Evolutionary conservation across 2,797 vertebrate species (phyloP), one percentile per base, ranked within the genome.

Genomic region (Mus minutoides): DNA sequence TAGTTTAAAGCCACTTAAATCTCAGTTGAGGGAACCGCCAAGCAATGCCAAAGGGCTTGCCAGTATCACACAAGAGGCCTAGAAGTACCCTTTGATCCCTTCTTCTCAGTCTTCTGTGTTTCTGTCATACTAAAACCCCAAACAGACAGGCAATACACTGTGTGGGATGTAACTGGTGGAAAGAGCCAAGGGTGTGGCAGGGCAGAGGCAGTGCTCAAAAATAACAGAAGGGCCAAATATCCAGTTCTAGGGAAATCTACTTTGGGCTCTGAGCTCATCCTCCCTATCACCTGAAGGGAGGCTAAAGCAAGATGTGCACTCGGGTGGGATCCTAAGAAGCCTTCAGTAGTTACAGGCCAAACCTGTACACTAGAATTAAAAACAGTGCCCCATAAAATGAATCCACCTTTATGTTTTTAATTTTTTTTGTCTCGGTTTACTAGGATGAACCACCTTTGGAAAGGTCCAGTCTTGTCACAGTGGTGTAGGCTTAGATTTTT

Each of bases 381-480:
- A 52, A 77, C 60, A 56, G 7, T 76, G 80, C 49, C 94, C 75
- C 11, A 19, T 87, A 92, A 91, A 91, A 86, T 62, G 5, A 96
- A 94, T 84, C 78, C 46, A 67, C 40, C 92, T 93, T 91, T 75
- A 56, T 60, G 60, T 40, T 86, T 96, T 91, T 49, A 22, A 12
- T 26, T 52, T 26, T 52, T 16, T 73, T 82, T 89, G 88, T 71
- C 67, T 87, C 73, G 43, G n/a, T 91, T 94, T 92, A 79, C 52
- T 40, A 77, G 76, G 62, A 84, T 92, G n/a, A 95, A 58, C 49
- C 46, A n/a, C 13, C 87, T 89, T 95, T 94, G 79, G 91, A 94
- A 97, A 56, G 26, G 49, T 83, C 37, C 60, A 75, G 0, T 93
- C 73, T 97, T 96, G 82, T 96, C 85, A 95, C 92, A 95, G 94